Evolutionary conservation across 2,797 vertebrate genomes (phyloP), one percentile per base, ranked within the genome.

Genomic region (Peromyscus aztecus): DNA sequence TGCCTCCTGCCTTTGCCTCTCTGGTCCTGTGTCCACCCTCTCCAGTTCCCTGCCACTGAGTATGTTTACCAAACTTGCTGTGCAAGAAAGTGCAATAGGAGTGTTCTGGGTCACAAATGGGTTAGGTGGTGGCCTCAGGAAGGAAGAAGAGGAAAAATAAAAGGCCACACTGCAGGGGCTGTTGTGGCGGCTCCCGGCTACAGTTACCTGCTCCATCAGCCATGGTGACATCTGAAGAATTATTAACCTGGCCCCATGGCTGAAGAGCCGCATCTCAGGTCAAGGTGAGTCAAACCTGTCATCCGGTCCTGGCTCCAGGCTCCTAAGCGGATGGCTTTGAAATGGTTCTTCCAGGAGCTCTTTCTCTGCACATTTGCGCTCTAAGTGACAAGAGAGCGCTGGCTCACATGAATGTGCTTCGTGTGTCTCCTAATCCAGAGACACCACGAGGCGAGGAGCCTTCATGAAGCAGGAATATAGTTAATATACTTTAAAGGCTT

Each of bases 281-380:
- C 98, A 98, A 98, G 98, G 98, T 83, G 96, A 98, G 97, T 89
- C 97, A 92, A 92, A 76, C 85, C 89, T 63, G 96, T 98, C 98
- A 98, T 98, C 98, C 98, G 98, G 95, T 59, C 67, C 13, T 0
- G 65, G 82, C 96, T 96, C 85, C 80, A 12, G 93, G 76, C 84
- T 97, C 94, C 92, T 97, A 97, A 88, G 73, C 96, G n/a, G 96
- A 97, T 97, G 95, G 96, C 88, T 97, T 96, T 31, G 40, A 95
- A 92, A 97, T 73, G 19, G 75, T 77, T 0, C 0, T 97, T 96
- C 85, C 88, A 27, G 49, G 78, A 69, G 43, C 89, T 69, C 34
- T 46, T 57, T 37, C 29, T 75, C 88, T 73, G 37, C 24, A 24
- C 71, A 40, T 34, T 52, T 69, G 80, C 3, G 14, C 17, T 31